phyloP scores from a whole-genome alignment of 2,113 vertebrate genomes.

The Corvus cornix region DNA sequence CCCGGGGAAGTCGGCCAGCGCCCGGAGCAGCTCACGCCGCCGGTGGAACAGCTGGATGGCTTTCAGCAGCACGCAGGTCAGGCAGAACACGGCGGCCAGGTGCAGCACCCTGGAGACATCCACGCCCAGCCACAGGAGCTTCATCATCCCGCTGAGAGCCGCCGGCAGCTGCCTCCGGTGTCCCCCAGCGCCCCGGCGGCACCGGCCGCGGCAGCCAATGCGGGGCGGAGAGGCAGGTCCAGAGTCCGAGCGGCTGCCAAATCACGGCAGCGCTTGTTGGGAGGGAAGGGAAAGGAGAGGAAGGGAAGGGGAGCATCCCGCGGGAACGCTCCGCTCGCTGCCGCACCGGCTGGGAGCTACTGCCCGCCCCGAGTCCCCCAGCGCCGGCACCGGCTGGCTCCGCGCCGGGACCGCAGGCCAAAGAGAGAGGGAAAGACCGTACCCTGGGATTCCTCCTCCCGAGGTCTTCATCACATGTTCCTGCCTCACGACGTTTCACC shows the following conservation, averaged over 20 bases:
- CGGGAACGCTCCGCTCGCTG: background rate
- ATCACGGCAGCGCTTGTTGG: conserved; percentile 33
- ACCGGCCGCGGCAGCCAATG: background rate
- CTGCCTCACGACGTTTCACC: background rate
- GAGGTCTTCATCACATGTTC: background rate
- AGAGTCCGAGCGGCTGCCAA: background rate
- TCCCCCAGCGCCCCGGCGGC: background rate
- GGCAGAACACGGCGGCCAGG: conserved; percentile 61
- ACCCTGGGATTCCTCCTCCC: background rate
- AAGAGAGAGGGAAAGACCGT: background rate
- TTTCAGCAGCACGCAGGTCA: conserved; percentile 67
- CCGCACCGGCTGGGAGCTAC: background rate
- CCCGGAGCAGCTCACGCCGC: conserved; percentile 61
- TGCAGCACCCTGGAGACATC: conserved; percentile 59
- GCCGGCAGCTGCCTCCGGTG: background rate
- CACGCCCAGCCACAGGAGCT: conserved; percentile 30
- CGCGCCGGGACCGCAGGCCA: background rate
- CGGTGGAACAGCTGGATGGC: conserved; percentile 60
- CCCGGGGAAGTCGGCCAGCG: conserved; percentile 75
- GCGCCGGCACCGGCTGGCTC: background rate
- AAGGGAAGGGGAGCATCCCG: background rate
- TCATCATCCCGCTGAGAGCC: background rate
- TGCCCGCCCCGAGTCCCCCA: background rate
- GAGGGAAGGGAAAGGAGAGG: background rate
- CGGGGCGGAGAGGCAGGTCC: background rate